phyloP scores from a whole-genome alignment of 2,888 invertebrate species.

The Polietes domitor region DNA sequence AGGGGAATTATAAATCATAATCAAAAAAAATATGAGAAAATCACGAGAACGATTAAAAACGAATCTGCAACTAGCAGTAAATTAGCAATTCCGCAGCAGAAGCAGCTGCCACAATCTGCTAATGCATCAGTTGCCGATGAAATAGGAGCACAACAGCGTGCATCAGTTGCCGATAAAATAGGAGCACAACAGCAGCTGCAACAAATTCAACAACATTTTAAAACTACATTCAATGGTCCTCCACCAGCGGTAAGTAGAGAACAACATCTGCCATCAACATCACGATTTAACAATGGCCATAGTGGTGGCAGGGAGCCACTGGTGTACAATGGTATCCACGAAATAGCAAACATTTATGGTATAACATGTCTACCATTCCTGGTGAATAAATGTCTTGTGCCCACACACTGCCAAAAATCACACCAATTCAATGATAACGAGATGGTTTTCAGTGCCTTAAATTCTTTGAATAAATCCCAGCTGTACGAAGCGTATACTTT shows the following conservation, averaged over 20 bases:
- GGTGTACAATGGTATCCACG: background rate
- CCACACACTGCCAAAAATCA: slow-evolving; percentile 42
- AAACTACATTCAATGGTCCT: background rate
- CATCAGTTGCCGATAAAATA: too few species aligned
- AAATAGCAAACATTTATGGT: slow-evolving; percentile 64
- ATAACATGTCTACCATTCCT: slow-evolving; percentile 65
- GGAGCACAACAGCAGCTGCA: background rate
- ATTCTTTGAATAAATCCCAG: slow-evolving; percentile 40
- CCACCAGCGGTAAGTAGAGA: background rate
- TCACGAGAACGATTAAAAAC: slow-evolving; percentile 65
- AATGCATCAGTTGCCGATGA: too few species aligned
- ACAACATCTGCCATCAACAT: background rate
- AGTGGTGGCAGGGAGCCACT: background rate
- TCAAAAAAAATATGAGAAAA: slow-evolving; percentile 48
- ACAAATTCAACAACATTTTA: background rate
- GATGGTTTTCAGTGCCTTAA: slow-evolving; percentile 44
- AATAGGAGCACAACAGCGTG: too few species aligned
- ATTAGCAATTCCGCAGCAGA: background rate
- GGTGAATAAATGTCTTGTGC: slow-evolving; percentile 57
- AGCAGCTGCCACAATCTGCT: background rate
- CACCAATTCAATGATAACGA: slow-evolving; percentile 61
- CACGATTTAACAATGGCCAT: background rate
- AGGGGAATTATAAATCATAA: background rate
- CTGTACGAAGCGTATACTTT: slow-evolving; percentile 60
- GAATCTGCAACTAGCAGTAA: slow-evolving; percentile 43